Evolutionary conservation across 2,888 invertebrate species (phyloP).

Genomic region (Coecobrya sp.): DNA sequence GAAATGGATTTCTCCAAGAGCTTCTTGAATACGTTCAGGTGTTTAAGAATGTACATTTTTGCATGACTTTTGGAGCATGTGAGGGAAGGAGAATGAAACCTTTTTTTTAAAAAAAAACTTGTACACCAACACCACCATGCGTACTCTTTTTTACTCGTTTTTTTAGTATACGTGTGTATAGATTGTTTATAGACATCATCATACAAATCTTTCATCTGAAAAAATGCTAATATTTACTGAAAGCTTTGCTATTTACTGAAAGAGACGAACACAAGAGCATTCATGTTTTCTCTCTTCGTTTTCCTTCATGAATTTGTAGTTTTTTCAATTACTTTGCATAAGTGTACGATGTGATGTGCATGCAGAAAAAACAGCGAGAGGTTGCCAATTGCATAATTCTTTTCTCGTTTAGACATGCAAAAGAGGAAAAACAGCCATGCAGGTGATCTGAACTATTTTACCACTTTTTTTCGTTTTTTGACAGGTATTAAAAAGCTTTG

Average conservation of each 20-base stretch:
- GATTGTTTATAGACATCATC: conserved; percentile 69
- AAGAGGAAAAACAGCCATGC: conserved; percentile 61
- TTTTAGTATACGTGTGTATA: neutral
- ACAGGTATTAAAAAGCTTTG: conserved; percentile 67
- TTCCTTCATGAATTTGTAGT: conserved; percentile 27
- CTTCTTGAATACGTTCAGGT: conserved; percentile 72
- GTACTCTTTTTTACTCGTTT: no score
- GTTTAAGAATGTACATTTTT: conserved; percentile 42
- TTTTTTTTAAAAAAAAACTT: conserved; percentile 22
- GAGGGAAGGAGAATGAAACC: conserved; percentile 2
- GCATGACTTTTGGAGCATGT: conserved; percentile 31
- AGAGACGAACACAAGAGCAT: conserved; percentile 22
- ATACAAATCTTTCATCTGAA: conserved; percentile 76
- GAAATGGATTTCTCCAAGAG: conserved; percentile 70
- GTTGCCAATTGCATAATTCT: conserved; percentile 65
- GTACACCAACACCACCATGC: neutral
- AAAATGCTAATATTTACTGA: conserved; percentile 77
- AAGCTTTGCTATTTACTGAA: conserved; percentile 31
- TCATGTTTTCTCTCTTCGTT: conserved; percentile 48
- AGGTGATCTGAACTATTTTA: conserved; percentile 75
- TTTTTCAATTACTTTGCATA: conserved; percentile 65
- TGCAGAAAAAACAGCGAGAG: conserved; percentile 58
- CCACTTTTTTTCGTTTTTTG: conserved; percentile 73
- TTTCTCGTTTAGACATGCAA: conserved; percentile 66
- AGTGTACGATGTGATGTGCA: conserved; percentile 17